Evolutionary conservation across 1,140 invertebrate species (phyloP).

Genomic region (Caerostris darwini): DNA sequence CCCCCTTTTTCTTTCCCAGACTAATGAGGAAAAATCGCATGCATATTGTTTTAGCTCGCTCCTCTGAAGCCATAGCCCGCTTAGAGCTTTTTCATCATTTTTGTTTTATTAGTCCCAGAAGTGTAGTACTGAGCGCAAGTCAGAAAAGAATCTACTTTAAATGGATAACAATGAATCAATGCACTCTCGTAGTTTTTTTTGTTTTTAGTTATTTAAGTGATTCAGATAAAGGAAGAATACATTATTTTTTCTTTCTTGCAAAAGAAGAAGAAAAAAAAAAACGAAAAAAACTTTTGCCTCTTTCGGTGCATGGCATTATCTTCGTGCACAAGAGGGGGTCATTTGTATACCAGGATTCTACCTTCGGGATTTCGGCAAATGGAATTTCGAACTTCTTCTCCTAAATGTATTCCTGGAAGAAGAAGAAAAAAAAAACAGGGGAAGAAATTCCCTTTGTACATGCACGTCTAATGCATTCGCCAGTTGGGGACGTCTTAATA

Average conservation of each 20-base stretch:
- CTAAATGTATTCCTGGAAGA: slow-evolving; percentile 68
- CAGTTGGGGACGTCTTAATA: slow-evolving; percentile 71
- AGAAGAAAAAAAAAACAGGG: background rate
- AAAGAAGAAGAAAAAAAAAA: background rate
- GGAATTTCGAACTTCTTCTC: slow-evolving; percentile 74
- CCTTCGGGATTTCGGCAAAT: slow-evolving; percentile 66
- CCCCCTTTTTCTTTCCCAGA: background rate
- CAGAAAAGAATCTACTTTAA: slow-evolving; percentile 70
- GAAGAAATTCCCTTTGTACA: slow-evolving; percentile 44
- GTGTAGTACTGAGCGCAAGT: slow-evolving; percentile 43
- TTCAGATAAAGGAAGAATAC: slow-evolving; percentile 66
- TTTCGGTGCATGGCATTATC: slow-evolving; percentile 69
- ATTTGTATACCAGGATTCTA: slow-evolving; percentile 72
- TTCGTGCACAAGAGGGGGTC: slow-evolving; percentile 61
- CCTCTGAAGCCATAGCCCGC: background rate
- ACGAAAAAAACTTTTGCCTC: background rate
- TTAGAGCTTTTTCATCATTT: slow-evolving; percentile 65
- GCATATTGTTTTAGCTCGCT: slow-evolving; percentile 72
- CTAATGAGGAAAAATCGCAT: slow-evolving; percentile 77
- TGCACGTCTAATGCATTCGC: slow-evolving; percentile 69
- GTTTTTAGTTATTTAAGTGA: slow-evolving; percentile 69
- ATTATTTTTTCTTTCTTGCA: slow-evolving; percentile 25
- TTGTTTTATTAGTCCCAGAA: slow-evolving; percentile 74
- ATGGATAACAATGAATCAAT: slow-evolving; percentile 77
- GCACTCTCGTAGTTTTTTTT: slow-evolving; percentile 46